Evolutionary conservation across 2,797 vertebrate species (phyloP), one percentile per base, ranked within the genome.

Genomic region (Anolis apletophallus): DNA sequence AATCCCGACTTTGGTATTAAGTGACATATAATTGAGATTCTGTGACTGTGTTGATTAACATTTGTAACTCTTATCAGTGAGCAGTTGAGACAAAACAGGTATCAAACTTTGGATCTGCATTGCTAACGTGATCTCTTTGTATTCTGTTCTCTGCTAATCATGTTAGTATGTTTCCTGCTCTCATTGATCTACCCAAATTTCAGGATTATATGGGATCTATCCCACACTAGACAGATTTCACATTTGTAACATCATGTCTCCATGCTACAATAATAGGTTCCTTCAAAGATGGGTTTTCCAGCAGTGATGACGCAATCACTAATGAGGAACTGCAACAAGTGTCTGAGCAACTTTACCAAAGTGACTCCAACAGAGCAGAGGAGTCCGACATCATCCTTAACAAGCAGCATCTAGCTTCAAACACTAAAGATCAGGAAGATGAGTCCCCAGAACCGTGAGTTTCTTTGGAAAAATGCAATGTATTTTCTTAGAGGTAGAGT

Each of bases 401-500:
- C 76, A 96, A 94, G 5, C 97, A 97, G 86, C 89, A 93, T 81
- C 32, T 7, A 4, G 88, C 92, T 0, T 88, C 73, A 0, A 90
- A 96, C 69, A 94, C 94, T 0, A 59, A 82, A 0, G 84, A 91
- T 74, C 34, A 14, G 0, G 87, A 87, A 71, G 96, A 97, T 52
- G 89, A 3, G 9, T 94, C 90, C 80, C 94, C 96, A 0, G 87
- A 96, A 83, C 94, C 93, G 97, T 97, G 94, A 96, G 97, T 93
- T 75, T 19, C 50, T 73, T 19, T 46, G 32, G 0, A 29, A 11
- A 1, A 17, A 4, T 2, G 0, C 13, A 12, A 1, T 57, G 6
- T 2, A 26, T 55, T 9, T 81, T 34, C 3, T 12, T 29, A 34
- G 8, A 14, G 14, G 12, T 14, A 59, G 69, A 9, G 26, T 40